Base-by-base conservation (phyloP, 2,113 vertebrate genomes). In the Amphilophus citrinellus region DNA sequence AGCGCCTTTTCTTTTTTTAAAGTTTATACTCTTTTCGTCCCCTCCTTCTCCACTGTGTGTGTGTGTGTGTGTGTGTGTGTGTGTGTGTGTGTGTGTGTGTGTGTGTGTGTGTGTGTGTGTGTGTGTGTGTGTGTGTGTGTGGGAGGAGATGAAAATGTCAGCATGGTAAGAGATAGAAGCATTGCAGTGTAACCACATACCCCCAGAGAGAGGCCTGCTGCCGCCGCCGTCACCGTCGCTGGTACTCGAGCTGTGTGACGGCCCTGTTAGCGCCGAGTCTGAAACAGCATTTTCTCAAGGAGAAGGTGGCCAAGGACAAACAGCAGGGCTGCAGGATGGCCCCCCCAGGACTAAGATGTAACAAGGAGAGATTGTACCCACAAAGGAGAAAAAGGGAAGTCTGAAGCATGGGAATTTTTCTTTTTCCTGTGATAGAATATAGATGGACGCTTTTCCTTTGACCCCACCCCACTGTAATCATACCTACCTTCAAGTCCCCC, bases 231-330 rank as follows among this genome's bases (percentile, higher is more conserved):
- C 0, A 30, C 71, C 14, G 42, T 86, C 59, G 80, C 66, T 6
- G 79, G 62, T 83, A 27, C 75, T 89, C 14, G 2, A 20, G 88
- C 84, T 88, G 3, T 82, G 86, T 90, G 90, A 83, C 44, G 44
- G 81, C 81, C 66, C 84, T 84, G 80, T 90, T 94, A 94, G 89
- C 83, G 76, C 83, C 76, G 84, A 50, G 83, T 85, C 91, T 95
- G 93, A 94, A 87, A 66, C 92, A 93, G 93, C 94, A 88, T 65
- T 95, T 94, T 95, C 86, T 93, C 93, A 93, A 95, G 93, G 94
- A 93, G 86, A 94, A 87, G 84, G 90, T 92, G 86, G 83, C 86
- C 89, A 93, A 95, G 94, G 93, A 91, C 92, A 87, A 87, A 87
- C 66, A 14, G 85, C 66, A 84, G 82, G 63, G 80, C 83, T 61